Conservation (phyloP, 1,140 invertebrate species). For the Leguminivora glycinivorella region DNA sequence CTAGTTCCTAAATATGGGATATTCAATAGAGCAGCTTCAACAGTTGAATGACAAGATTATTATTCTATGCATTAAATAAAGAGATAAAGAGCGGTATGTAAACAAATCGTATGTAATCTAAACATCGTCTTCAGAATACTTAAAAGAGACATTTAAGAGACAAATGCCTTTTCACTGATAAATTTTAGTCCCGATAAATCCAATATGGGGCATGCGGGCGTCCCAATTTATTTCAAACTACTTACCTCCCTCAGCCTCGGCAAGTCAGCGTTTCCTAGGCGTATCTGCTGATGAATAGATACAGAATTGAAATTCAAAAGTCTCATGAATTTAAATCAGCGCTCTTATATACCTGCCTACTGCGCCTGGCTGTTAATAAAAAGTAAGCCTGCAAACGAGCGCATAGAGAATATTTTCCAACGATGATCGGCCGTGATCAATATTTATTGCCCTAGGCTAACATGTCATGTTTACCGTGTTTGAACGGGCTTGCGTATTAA, state of each 20-base stretch:
- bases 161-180: not conserved
- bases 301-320: slow-evolving; percentile 21
- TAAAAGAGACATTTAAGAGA: not conserved
- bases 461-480: slow-evolving; percentile 22
- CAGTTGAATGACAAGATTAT: too few species aligned
- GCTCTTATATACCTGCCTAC: not conserved
- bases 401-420: not conserved
- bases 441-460: slow-evolving; percentile 25
- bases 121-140: not conserved
- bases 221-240: not conserved
- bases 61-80: too few species aligned
- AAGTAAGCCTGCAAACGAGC: not conserved
- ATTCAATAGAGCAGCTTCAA: too few species aligned
- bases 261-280: not conserved
- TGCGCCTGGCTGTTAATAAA: not conserved
- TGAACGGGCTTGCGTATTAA: slow-evolving; percentile 26
- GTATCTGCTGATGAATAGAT: slow-evolving; percentile 4
- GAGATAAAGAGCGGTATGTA: not conserved
- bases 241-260: not conserved
- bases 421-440: slow-evolving; percentile 8
- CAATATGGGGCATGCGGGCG: not conserved
- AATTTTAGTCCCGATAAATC: slow-evolving; percentile 3
- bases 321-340: slow-evolving; percentile 27
- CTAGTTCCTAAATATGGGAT: too few species aligned
- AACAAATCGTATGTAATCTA: not conserved